Base-by-base conservation (phyloP, 92 coral and sea anemone species). In the Parazoanthus darwini region DNA sequence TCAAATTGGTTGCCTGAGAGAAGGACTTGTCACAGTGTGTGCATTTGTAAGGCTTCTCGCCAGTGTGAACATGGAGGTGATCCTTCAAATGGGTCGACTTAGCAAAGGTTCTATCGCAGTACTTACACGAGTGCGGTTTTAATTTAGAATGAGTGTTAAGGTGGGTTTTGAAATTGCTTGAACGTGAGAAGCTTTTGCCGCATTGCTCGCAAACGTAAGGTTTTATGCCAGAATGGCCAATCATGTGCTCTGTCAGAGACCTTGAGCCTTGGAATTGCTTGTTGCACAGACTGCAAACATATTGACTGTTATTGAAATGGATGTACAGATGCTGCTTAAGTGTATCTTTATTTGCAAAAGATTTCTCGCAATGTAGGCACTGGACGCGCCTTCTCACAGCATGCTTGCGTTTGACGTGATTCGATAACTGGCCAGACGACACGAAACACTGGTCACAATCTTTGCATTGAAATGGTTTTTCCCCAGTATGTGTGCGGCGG, bases 191-290 rank as follows among this genome's bases (percentile, higher is more conserved):
- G 50, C 85, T 80, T 50, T 80, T 80, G 20, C 85, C 85, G 51
- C 85, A 80, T 23, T 80, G 59, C 8, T 80, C 71, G 36, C 85
- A 80, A 22, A 35, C 72, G 18, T 80, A 80, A 5, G 85, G 85
- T 7, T 80, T 80, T 20, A 80, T 59, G 44, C 71, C 85, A 8
- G 85, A 54, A 44, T 58, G 85, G 33, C 46, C 10, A 36, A 80
- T 29, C 36, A 58, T 46, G 48, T 80, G 71, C 5, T 56, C 73
- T 1, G 85, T 80, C 43, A 80, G 13, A 6, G 23, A n/a, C 6
- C 16, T 58, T 5, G 85, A 56, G 1, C 26, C 11, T 15, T 35
- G 48, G 16, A 80, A 58, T 13, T 18, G 72, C 26, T 56, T 80
- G 44, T 59, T 36, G 37, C 85, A 80, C 44, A 80, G 50, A 8